Base-by-base conservation (phyloP, 2,113 vertebrate genomes). In the Cepphus grylle region DNA sequence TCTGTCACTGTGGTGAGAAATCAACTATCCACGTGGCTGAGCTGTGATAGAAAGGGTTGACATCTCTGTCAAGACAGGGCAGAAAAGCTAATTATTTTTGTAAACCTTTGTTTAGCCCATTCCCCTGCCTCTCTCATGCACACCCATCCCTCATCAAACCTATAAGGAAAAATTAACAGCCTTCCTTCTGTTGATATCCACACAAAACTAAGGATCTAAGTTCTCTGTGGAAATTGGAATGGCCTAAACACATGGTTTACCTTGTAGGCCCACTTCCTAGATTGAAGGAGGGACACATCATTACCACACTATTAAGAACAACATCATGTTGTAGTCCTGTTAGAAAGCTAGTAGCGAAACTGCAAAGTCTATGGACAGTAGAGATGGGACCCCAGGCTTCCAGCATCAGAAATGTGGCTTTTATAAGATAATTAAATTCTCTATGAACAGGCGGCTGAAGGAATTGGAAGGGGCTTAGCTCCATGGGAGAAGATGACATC, bases 31-130 rank as follows among this genome's bases (percentile, higher is more conserved):
- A 73, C 2, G 4, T 93, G 85, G 36, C 49, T 85, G 62, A 95
- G 62, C 18, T 77, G 66, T 88, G 92, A 93, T 62, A 85, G 81
- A 91, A 61, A 76, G 53, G 34, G 42, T 52, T 96, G 93, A 86
- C 42, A 67, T n/a, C 29, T 85, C 66, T 80, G 50, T 19, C 34
- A 90, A 93, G 85, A 88, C 36, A 91, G 81, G 81, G 74, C 45
- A 70, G 40, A 88, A 94, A 96, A 96, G 62, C 52, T 86, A 88
- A 91, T 95, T 91, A 82, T 93, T 93, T 95, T 69, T 77, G 50
- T 82, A 91, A 96, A 97, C 78, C 70, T 94, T 85, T 90, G 40
- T 76, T 80, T 32, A 45, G 73, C 17, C 45, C 40, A 56, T 93
- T 94, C 43, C 65, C 49, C 34, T 91, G 61, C 32, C 52, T 94